Conservation (phyloP, 2,797 vertebrate genomes). For the Triplophysa yarkandensis region DNA sequence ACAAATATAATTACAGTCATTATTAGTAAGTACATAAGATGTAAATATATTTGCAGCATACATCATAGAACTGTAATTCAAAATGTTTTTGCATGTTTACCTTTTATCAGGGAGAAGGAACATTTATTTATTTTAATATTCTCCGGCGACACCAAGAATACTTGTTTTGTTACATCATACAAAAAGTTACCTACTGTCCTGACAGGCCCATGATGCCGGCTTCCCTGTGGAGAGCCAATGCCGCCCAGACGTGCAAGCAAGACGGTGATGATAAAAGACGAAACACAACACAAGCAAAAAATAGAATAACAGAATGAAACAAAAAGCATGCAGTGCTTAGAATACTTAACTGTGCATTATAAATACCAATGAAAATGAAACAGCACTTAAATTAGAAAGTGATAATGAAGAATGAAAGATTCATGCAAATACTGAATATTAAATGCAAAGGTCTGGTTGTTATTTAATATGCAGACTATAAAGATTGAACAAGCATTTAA, state of each 20-base stretch:
- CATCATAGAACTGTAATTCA: too few relatives aligned
- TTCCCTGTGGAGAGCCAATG: constrained; percentile 66
- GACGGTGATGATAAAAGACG: constrained; percentile 19
- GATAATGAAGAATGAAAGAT: constrained; percentile 1
- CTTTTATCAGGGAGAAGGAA: too few relatives aligned
- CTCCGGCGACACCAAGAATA: not conserved
- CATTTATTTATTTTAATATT: not conserved
- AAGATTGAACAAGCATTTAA: constrained; percentile 27
- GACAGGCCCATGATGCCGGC: constrained; percentile 74
- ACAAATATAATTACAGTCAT: too few relatives aligned
- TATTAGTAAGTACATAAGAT: too few relatives aligned
- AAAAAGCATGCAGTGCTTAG: constrained; percentile 18
- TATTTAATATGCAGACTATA: constrained; percentile 33
- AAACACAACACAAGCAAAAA: constrained; percentile 26
- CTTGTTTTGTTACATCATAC: constrained; percentile 24
- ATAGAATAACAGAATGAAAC: constrained; percentile 42
- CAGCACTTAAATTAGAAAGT: constrained; percentile 4
- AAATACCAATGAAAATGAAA: not conserved
- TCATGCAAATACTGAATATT: constrained; percentile 15
- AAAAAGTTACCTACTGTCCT: constrained; percentile 80
- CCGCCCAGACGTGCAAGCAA: constrained; percentile 32
- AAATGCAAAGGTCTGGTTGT: constrained; percentile 20
- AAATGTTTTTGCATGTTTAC: too few relatives aligned
- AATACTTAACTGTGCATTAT: constrained; percentile 1
- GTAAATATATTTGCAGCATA: too few relatives aligned